Evolutionary conservation across 2,797 vertebrate genomes (phyloP).

Genomic region (Rhabdomys pumilio): DNA sequence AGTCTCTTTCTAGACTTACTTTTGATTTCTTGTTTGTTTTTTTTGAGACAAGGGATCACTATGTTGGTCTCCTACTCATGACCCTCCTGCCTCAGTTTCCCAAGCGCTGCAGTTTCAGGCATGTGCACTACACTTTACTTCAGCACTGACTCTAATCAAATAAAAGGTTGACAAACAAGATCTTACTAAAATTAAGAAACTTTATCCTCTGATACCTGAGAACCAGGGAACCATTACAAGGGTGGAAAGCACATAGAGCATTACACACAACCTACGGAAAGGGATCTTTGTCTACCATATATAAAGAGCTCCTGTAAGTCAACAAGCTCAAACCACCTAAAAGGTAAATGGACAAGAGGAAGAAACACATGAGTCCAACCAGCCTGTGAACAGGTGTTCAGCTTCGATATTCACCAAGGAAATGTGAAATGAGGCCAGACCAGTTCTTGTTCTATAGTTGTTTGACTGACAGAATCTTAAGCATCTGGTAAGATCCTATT

Average conservation of each 20-base stretch:
- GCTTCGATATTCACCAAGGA: not conserved
- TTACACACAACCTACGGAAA: not conserved
- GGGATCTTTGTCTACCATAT: not conserved
- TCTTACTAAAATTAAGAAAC: constrained; percentile 47
- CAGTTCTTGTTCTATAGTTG: not conserved
- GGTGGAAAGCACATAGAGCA: not conserved
- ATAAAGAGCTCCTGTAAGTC: constrained; percentile 30
- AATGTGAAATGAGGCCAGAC: not conserved
- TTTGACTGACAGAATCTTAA: not conserved
- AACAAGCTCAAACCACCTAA: not conserved
- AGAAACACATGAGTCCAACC: not conserved
- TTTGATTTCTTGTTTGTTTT: not conserved
- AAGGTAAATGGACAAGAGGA: constrained; percentile 8
- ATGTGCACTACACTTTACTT: not conserved
- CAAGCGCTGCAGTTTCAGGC: not conserved
- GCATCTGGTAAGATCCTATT: not conserved
- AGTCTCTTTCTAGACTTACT: not conserved
- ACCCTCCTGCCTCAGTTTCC: not conserved
- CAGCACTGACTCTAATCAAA: constrained; percentile 25
- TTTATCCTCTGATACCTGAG: constrained; percentile 47
- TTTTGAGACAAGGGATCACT: not conserved
- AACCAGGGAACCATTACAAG: not conserved
- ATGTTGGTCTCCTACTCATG: not conserved
- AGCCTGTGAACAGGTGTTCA: constrained; percentile 9
- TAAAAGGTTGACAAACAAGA: constrained; percentile 5